Conservation (phyloP, 2,113 vertebrate species). For the Zosterops hypoxanthus region DNA sequence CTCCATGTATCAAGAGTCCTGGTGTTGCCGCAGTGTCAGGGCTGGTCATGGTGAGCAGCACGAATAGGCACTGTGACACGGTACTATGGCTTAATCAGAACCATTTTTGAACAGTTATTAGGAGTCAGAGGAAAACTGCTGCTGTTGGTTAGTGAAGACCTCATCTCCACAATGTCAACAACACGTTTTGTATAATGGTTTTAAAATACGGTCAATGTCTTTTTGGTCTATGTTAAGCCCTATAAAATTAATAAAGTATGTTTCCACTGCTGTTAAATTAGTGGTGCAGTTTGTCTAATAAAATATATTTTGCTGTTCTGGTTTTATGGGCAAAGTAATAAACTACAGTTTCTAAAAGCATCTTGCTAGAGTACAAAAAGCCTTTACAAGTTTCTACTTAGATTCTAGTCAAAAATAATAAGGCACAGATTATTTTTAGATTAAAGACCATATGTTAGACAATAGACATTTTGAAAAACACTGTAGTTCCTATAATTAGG, state of each 20-base stretch:
- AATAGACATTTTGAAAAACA: not conserved
- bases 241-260: conserved; percentile 36
- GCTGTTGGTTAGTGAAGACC: not conserved
- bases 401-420: not conserved
- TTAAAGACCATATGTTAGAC: conserved; percentile 17
- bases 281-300: conserved; percentile 3
- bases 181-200: not conserved
- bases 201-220: not conserved
- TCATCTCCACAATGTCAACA: not conserved
- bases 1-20: no score
- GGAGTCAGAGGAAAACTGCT: not conserved
- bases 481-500: not conserved
- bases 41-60: no score
- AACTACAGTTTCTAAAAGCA: conserved; percentile 4
- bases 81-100: not conserved
- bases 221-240: not conserved
- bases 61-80: no score
- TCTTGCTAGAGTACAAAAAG: not conserved
- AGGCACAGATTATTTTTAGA: not conserved
- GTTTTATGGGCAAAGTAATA: conserved; percentile 15
- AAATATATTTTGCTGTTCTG: conserved; percentile 32
- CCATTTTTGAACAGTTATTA: not conserved
- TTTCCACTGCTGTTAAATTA: conserved; percentile 53
- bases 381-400: not conserved
- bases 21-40: no score